Evolutionary conservation across 1,140 invertebrate species (phyloP).

Genomic region (Drosophila lowei): DNA sequence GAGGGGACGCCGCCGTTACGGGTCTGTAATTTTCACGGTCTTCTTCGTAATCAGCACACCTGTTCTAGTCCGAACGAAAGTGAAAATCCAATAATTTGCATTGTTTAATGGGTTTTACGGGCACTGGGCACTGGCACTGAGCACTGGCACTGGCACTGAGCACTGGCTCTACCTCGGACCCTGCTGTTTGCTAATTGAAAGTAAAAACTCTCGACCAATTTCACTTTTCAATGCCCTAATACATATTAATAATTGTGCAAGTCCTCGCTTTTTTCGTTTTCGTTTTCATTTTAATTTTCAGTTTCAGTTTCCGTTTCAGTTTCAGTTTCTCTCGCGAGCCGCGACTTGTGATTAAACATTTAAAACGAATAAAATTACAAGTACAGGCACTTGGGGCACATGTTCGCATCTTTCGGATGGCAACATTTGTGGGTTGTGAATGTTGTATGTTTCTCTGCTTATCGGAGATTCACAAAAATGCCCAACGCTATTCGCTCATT

Average conservation of each 20-base stretch:
- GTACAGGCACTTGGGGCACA: conserved; percentile 26
- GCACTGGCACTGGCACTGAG: too few relatives aligned
- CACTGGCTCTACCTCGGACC: not conserved
- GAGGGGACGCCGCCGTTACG: not conserved
- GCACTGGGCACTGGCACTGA: not conserved
- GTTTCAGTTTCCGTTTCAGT: conserved; percentile 2
- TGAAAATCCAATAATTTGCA: conserved; percentile 73
- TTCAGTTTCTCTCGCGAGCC: conserved; percentile 16
- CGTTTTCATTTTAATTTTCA: conserved; percentile 47
- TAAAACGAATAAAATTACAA: conserved; percentile 24
- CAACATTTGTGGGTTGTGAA: not conserved
- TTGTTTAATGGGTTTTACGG: conserved; percentile 49
- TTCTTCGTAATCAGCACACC: conserved; percentile 75
- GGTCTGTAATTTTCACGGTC: conserved; percentile 64
- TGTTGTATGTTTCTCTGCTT: conserved; percentile 42
- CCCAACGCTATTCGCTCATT: conserved; percentile 25
- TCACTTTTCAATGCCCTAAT: conserved; percentile 67
- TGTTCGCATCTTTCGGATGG: conserved; percentile 20
- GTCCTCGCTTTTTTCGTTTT: conserved; percentile 14
- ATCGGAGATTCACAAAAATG: conserved; percentile 9
- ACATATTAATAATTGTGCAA: conserved; percentile 60
- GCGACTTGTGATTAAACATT: conserved; percentile 23
- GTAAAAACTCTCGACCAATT: conserved; percentile 63
- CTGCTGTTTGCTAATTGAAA: conserved; percentile 49
- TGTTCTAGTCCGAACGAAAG: conserved; percentile 70